Percentiles rank a stretch among this genome's conserved stretches.
Conservation (phyloP, 1,140 invertebrate genomes). For the Potamilus streckersoni region DNA sequence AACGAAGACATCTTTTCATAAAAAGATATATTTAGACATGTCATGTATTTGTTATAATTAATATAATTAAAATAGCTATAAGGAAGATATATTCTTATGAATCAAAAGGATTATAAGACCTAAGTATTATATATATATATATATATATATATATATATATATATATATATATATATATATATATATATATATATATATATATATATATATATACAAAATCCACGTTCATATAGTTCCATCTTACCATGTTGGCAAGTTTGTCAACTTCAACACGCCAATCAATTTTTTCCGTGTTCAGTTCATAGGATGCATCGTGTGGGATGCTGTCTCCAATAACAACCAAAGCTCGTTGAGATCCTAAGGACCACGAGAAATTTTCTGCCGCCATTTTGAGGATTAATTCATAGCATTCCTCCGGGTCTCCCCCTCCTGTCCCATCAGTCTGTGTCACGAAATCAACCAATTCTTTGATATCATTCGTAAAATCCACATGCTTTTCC, state of each 20-base stretch:
- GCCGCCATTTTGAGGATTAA: constrained; percentile 47
- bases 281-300: constrained; percentile 46
- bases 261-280: constrained; percentile 58
- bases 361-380: constrained; percentile 49
- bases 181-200: no score
- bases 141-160: no score
- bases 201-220: no score
- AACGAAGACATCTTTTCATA: background rate
- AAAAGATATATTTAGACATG: background rate
- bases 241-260: constrained; percentile 27
- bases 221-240: background rate
- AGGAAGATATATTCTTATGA: background rate
- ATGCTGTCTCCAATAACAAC: constrained; percentile 62
- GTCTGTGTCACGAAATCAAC: constrained; percentile 52
- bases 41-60: background rate
- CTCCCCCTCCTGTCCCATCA: constrained; percentile 53
- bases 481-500: constrained; percentile 54
- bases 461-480: constrained; percentile 42
- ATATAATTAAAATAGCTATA: background rate
- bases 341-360: constrained; percentile 46
- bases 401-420: constrained; percentile 59
- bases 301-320: constrained; percentile 54
- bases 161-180: no score
- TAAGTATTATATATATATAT: background rate
- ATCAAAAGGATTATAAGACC: background rate